Percentiles rank a stretch among this genome's conserved stretches.
Evolutionary conservation across 2,113 vertebrate genomes (phyloP).

Genomic region (Clarias magur): DNA sequence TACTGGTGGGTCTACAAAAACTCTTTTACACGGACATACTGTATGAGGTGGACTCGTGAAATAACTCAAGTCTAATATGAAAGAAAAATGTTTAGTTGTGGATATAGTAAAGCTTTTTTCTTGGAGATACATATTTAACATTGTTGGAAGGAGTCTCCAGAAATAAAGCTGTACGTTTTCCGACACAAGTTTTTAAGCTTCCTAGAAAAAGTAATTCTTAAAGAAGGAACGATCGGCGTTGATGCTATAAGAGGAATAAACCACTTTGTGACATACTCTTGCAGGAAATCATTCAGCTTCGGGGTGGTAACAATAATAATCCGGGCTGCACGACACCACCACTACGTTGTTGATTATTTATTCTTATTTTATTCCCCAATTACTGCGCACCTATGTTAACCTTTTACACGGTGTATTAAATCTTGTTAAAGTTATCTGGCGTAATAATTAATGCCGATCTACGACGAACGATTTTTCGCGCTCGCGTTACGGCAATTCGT

Average conservation of each 20-base stretch:
- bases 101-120: background rate
- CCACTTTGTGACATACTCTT: background rate
- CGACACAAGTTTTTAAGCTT: background rate
- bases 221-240: background rate
- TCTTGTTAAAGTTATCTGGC: background rate
- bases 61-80: background rate
- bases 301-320: background rate
- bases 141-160: background rate
- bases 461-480: background rate
- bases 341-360: background rate
- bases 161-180: background rate
- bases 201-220: background rate
- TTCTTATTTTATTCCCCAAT: background rate
- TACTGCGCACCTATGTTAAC: background rate
- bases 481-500: background rate
- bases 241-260: background rate
- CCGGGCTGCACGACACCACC: no score
- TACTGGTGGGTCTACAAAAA: background rate
- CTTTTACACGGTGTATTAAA: no score
- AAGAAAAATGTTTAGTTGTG: background rate
- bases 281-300: background rate
- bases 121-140: background rate
- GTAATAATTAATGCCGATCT: background rate
- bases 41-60: background rate
- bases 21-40: background rate